phyloP scores from a whole-genome alignment of 2,797 vertebrate species.

The Platalea minor region DNA sequence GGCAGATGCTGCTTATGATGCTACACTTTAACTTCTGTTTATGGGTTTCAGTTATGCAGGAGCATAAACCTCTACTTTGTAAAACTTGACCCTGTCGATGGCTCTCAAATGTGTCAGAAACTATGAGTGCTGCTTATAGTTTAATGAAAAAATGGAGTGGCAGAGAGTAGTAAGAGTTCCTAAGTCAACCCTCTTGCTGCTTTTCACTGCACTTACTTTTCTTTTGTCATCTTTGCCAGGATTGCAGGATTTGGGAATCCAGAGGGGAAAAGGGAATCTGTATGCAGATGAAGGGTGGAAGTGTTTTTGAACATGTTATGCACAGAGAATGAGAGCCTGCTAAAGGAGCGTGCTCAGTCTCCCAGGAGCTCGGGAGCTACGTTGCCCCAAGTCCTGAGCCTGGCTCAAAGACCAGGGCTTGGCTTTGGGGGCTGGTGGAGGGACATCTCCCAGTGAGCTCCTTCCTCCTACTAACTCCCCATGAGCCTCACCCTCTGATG shows the following conservation, averaged over 20 bases:
- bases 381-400: not conserved
- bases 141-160: not conserved
- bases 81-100: not conserved
- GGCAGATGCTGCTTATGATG: not conserved
- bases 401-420: not conserved
- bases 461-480: not conserved
- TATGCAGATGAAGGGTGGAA: not conserved
- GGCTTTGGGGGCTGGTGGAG: not conserved
- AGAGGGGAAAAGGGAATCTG: not conserved
- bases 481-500: not conserved
- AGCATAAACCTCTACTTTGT: not conserved
- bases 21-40: not conserved
- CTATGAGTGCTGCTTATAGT: not conserved
- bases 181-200: not conserved
- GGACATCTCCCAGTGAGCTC: not conserved
- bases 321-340: not conserved
- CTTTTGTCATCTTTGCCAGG: not conserved
- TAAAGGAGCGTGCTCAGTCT: not conserved
- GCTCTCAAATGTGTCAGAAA: not conserved
- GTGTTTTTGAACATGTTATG: not conserved
- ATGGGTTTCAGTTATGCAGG: not conserved
- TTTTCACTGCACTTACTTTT: not conserved
- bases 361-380: not conserved
- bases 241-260: not conserved
- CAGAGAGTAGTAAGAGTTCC: not conserved